Evolutionary conservation across 2,888 invertebrate genomes (phyloP).

Genomic region (Brachypalpus laphriformis): DNA sequence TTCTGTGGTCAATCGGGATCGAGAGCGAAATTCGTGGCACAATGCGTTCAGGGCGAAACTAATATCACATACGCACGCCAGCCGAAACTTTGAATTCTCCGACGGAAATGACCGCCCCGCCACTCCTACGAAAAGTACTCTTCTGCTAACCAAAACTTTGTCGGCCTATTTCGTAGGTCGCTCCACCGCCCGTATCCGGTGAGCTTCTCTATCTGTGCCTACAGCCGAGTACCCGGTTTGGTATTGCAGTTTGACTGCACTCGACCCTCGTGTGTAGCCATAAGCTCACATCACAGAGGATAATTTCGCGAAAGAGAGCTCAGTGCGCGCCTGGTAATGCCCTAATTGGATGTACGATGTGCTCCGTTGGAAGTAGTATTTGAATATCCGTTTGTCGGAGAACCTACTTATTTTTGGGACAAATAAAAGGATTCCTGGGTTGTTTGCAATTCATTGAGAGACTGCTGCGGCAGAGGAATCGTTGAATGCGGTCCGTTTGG

Average conservation of each 20-base stretch:
- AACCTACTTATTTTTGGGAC: slow-evolving; percentile 13
- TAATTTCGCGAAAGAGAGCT: neutral
- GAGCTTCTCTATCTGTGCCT: neutral
- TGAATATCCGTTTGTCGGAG: slow-evolving; percentile 34
- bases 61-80: neutral
- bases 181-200: neutral
- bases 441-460: slow-evolving; percentile 49
- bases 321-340: slow-evolving; percentile 4
- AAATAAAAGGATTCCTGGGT: slow-evolving; percentile 47
- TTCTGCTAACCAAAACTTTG: neutral
- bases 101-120: neutral
- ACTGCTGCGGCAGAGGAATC: slow-evolving; percentile 13
- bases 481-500: slow-evolving; percentile 42
- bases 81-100: neutral
- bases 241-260: neutral
- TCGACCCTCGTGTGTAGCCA: neutral
- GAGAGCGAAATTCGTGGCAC: neutral
- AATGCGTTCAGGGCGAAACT: neutral
- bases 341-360: slow-evolving; percentile 52
- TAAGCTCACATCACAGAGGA: neutral
- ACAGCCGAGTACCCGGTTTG: neutral
- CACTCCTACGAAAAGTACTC: neutral
- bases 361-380: slow-evolving; percentile 37
- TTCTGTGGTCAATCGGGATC: slow-evolving; percentile 28
- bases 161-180: slow-evolving; percentile 4